Evolutionary conservation across 2,888 invertebrate genomes (phyloP), one percentile per base, ranked within the genome.

Genomic region (Romanomermis culicivorax): DNA sequence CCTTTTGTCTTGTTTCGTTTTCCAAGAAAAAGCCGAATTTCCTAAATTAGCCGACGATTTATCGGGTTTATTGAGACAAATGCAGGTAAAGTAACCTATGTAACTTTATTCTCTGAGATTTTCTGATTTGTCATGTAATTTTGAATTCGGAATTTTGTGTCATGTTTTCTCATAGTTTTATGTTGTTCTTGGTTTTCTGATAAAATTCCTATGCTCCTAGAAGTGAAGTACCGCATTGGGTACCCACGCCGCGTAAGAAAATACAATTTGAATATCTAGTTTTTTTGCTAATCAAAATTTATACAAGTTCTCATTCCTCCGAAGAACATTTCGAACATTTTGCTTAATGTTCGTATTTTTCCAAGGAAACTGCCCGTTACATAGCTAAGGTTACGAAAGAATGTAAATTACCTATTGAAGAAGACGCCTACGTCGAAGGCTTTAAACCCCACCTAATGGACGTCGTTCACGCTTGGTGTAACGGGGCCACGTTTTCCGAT

Each of bases 371-470:
- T 66, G 95, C 95, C 0, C 77, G 86, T 45, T 77, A 84, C 56
- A 89, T 95, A 71, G 89, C 89, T 0, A 83, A 85, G 65, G 76
- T 97, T 61, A 82, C 84, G 14, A 67, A 65, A 42, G 77, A 77
- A 60, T 72, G 74, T 42, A 74, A 75, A 62, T 62, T 77, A 24
- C 50, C 50, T 29, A 58, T 93, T 17, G 85, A 89, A 61, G 89
- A 88, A 68, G 87, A 89, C 60, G 72, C 74, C 0, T 97, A 97
- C 70, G 84, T 93, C 3, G 81, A 84, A 60, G 80, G 80, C 66
- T 95, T 97, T 70, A 85, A 84, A 67, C 88, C 89, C 2, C 86
- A 80, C 66, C 77, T 99, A 54, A 97, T 97, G 93, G 93, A 95
- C 70, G 84, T 97, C 1, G 89, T 97, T 30, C 80, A 83, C 64